Evolutionary conservation across 2,888 invertebrate species (phyloP), one percentile per base, ranked within the genome.

Genomic region (Harpagoxenus sublaevis): DNA sequence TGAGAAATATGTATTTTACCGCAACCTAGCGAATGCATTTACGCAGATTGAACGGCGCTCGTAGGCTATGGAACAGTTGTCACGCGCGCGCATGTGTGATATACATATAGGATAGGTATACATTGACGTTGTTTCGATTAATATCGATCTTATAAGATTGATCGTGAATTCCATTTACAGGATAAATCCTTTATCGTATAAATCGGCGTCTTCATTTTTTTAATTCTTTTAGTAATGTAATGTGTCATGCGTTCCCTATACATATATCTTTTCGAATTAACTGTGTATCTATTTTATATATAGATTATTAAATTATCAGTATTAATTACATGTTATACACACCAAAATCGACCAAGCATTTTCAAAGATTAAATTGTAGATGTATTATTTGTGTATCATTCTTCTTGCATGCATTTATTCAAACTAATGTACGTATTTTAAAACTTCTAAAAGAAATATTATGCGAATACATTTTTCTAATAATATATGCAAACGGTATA

Each of bases 11-110:
- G 28, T 55, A 79, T 70, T 79, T 78, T 66, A 78, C 71, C 4
- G 57, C 55, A 71, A 57, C 71, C 71, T 79, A 60, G 79, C 23
- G 48, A 60, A 10, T 23, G 57, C 45, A 60, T 71, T 35, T 78
- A 78, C 12, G 53, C 65, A 53, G 65, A 66, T 79, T 71, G 70
- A 70, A 79, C 45, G 79, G 71, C 71, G 57, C 23, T 57, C 23
- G 23, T 18, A 45, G 57, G 70, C 57, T 79, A 23, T 48, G 55
- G 45, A 10, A 53, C 18, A 18, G 28, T 60, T 12, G 18, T 77
- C 23, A 1, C 23, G 45, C 57, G 8, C 10, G 23, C 6, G 6
- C 15, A 9, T 18, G 18, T 18, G 15, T 28, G 28, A 10, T 28
- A 23, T 23, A 23, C 23, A 23, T 23, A 23, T 23, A 23, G 23